These are phyloP conservation scores for Oryzias javanicus DNA, from an alignment of 2,113 vertebrate species.

Conservation along the genomic window DNA sequence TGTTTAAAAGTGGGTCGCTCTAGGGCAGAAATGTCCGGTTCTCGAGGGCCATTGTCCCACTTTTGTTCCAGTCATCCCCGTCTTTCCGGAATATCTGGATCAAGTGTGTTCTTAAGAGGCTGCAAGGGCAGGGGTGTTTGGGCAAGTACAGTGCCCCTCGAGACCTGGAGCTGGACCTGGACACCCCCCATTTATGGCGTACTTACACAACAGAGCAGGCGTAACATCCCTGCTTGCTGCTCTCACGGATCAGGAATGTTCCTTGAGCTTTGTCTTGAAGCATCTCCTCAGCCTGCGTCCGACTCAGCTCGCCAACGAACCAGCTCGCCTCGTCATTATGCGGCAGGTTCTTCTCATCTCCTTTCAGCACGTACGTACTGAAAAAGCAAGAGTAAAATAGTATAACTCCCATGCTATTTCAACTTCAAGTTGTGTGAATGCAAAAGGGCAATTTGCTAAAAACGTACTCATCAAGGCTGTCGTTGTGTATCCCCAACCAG, in stretches of 20 bases:
- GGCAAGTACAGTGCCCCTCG: too few relatives aligned
- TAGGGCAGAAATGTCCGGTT: too few relatives aligned
- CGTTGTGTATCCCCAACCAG: slow-evolving; percentile 92
- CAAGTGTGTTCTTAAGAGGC: too few relatives aligned
- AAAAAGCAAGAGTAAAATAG: neutral
- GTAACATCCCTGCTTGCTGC: slow-evolving; percentile 94
- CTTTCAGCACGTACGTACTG: slow-evolving; percentile 88
- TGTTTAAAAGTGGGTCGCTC: too few relatives aligned
- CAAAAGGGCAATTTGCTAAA: slow-evolving; percentile 10
- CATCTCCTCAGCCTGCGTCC: slow-evolving; percentile 91
- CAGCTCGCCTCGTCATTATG: slow-evolving; percentile 94
- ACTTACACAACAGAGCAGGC: slow-evolving; percentile 99
- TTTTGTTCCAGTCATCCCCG: neutral
- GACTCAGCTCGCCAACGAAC: slow-evolving; percentile 94
- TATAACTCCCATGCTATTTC: neutral
- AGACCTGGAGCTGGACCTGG: too few relatives aligned
- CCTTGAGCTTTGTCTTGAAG: slow-evolving; percentile 90
- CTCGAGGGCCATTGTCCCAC: neutral
- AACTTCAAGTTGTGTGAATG: neutral
- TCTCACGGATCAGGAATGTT: slow-evolving; percentile 95
- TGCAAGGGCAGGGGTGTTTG: too few relatives aligned
- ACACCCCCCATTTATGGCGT: neutral
- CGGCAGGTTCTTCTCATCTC: slow-evolving; percentile 87
- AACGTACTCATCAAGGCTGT: slow-evolving; percentile 91
- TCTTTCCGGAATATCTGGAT: too few relatives aligned